Conservation (phyloP, 1,140 invertebrate species). For the Microplitis demolitor region DNA sequence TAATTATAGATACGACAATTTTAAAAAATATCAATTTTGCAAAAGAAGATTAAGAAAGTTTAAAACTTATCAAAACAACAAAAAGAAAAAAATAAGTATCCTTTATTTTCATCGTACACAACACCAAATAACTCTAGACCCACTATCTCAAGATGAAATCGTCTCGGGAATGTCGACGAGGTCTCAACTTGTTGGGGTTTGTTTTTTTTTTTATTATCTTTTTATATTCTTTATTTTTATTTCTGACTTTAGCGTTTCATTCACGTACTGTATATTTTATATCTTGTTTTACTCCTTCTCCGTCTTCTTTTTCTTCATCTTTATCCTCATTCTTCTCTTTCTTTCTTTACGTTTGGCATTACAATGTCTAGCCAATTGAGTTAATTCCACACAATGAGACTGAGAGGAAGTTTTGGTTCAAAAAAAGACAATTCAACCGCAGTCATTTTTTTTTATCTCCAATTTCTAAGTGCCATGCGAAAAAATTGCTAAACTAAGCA, state of each 20-base stretch:
- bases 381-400: conserved; percentile 15
- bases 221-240: neutral
- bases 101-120: neutral
- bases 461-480: neutral
- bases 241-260: neutral
- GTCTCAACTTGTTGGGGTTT: neutral
- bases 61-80: neutral
- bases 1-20: too few relatives aligned
- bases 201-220: too few relatives aligned
- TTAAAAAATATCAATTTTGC: too few relatives aligned
- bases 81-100: neutral
- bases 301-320: conserved; percentile 4
- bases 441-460: neutral
- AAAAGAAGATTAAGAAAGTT: too few relatives aligned
- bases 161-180: conserved; percentile 9
- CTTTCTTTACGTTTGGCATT: neutral
- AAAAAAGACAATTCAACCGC: neutral
- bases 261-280: neutral
- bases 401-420: neutral
- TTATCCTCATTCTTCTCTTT: neutral
- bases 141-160: conserved; percentile 18
- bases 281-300: neutral
- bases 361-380: neutral
- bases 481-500: neutral
- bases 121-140: neutral